Conservation (phyloP, 2,797 vertebrate species). For the Oreochromis mossambicus region DNA sequence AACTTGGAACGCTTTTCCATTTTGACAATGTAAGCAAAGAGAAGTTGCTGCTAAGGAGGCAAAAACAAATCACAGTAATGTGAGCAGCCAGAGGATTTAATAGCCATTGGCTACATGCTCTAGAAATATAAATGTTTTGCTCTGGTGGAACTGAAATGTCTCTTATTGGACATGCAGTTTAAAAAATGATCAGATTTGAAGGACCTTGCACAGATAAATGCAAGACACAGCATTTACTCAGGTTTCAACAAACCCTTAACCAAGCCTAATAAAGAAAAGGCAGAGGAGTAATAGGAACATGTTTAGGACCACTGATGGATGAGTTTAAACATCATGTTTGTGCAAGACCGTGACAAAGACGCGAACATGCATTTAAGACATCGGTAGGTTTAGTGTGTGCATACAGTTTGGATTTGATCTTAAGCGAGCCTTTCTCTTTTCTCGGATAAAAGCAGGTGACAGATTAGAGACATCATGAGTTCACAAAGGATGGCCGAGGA, state of each 20-base stretch:
- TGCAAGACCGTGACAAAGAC: background rate
- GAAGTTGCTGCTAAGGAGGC: background rate
- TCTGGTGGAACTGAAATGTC: background rate
- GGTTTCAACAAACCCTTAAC: background rate
- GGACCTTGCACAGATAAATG: background rate
- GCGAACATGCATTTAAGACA: background rate
- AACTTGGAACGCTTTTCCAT: background rate
- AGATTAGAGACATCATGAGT: slow-evolving; percentile 18
- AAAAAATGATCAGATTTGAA: background rate
- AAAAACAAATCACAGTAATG: background rate
- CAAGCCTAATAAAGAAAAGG: background rate
- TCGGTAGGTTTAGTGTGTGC: background rate
- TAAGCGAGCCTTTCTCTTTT: background rate
- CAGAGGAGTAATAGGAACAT: background rate
- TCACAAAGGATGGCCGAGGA: background rate
- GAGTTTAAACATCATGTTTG: background rate
- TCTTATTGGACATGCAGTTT: background rate
- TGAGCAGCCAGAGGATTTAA: background rate
- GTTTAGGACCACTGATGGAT: background rate
- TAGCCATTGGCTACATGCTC: background rate
- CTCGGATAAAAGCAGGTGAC: background rate
- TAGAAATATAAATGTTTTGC: background rate
- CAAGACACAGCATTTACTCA: background rate
- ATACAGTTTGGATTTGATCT: background rate
- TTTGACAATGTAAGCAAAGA: background rate